Base-by-base conservation (phyloP, 2,797 vertebrate species). In the Alectoris magna region DNA sequence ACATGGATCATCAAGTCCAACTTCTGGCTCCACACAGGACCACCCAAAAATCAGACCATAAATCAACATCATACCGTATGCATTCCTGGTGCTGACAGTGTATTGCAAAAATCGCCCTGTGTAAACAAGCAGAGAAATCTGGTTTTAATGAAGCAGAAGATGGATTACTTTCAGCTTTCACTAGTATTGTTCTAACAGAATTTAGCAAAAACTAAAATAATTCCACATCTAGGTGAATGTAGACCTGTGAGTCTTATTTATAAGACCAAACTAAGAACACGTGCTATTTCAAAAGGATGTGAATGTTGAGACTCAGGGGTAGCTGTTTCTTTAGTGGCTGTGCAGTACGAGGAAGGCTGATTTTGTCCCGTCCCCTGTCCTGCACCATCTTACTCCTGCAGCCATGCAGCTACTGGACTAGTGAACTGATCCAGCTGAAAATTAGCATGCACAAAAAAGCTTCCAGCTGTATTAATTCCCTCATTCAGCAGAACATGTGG, bases 401-500 rank as follows among this genome's bases (percentile, higher is more conserved):
- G 72, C 2, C 1, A 6, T 34, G 69, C 49, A 91, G 38, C 36
- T 71, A 68, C 17, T 63, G 66, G 70, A n/a, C 12, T 13, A 44
- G 10, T 73, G 15, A 84, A 60, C 38, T 72, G 82, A 83, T 93
- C 58, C 70, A 87, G 72, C 55, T 83, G 59, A 80, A 91, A 95
- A 91, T 60, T 31, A 87, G 39, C 8, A 55, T 44, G 55, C 26
- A 1, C 29, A 11, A 58, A 87, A 89, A 89, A 58, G 15, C 62
- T 93, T 89, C 80, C 62, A 59, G 23, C 49, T 19, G 14, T 43
- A 64, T 56, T 68, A 72, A 89, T 85, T 81, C 67, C 46, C 49
- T 88, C 87, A 26, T 59, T 81, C 79, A 46, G 84, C 92, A 78
- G 89, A 89, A 85, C 60, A 51, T 58, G 64, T 34, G 84, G 79